These are phyloP conservation scores for Ameiurus melas DNA, from an alignment of 2,113 vertebrate species.

Conservation along the genomic window DNA sequence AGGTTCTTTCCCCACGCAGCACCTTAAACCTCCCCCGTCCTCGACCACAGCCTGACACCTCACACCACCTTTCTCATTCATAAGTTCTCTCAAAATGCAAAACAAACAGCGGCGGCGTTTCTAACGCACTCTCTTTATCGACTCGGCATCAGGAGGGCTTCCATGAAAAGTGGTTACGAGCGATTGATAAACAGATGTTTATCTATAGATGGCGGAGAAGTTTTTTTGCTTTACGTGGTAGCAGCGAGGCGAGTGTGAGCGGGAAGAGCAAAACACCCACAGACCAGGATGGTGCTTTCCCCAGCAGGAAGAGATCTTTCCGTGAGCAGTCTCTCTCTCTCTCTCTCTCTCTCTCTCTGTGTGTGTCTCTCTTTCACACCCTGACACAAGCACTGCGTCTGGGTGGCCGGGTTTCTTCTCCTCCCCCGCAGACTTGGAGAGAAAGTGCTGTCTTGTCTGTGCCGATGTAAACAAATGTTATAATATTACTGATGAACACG, in stretches of 20 bases:
- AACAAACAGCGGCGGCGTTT: too few species aligned
- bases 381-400: neutral
- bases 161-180: neutral
- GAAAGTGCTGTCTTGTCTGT: conserved; percentile 41
- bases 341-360: conserved; percentile 3
- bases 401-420: neutral
- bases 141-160: neutral
- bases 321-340: conserved; percentile 31
- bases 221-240: conserved; percentile 27
- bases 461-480: conserved; percentile 52
- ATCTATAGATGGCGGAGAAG: neutral
- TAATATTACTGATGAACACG: conserved; percentile 26
- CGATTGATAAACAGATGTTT: conserved; percentile 22
- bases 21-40: conserved; percentile 26
- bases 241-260: conserved; percentile 27
- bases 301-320: conserved; percentile 52
- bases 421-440: conserved; percentile 45
- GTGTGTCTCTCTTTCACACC: neutral
- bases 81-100: neutral
- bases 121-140: neutral
- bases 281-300: conserved; percentile 45
- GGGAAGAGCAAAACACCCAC: conserved; percentile 42
- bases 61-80: conserved; percentile 32
- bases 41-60: conserved; percentile 21
- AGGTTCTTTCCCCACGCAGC: conserved; percentile 52